Evolutionary conservation across 2,797 vertebrate genomes (phyloP).

Genomic region (Acropternis orthonyx): DNA sequence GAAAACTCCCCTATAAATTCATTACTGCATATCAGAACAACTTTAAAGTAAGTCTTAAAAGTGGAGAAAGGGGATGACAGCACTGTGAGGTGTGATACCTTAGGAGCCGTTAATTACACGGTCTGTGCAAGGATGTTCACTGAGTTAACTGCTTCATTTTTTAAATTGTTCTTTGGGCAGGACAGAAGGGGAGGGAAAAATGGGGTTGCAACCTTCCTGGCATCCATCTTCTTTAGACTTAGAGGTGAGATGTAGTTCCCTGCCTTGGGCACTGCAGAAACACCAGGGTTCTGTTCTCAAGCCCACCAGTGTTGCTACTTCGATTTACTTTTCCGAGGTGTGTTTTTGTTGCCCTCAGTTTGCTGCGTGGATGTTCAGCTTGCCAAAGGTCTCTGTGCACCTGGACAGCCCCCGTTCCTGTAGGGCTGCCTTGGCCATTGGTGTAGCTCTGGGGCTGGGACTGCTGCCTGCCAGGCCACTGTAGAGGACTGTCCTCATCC

Average conservation of each 20-base stretch:
- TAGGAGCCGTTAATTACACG: background rate
- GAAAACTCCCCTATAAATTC: background rate
- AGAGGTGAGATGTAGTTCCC: background rate
- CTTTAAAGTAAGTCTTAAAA: background rate
- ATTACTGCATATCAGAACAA: background rate
- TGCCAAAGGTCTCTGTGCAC: background rate
- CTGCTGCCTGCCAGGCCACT: fast-evolving
- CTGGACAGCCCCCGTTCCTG: background rate
- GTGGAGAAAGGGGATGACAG: background rate
- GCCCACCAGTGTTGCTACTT: fast-evolving
- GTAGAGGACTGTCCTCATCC: background rate
- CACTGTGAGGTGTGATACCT: background rate
- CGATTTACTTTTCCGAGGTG: background rate
- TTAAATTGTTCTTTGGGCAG: background rate
- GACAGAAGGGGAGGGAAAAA: background rate
- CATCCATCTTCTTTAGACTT: background rate
- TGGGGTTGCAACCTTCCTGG: background rate
- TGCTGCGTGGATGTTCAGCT: background rate
- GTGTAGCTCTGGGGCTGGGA: background rate
- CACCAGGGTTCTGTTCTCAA: background rate
- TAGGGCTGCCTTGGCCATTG: background rate
- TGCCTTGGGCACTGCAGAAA: background rate
- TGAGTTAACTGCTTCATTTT: background rate
- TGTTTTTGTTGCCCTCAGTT: background rate
- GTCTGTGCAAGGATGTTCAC: background rate